Percentiles rank a stretch among this genome's conserved stretches.
These are phyloP conservation scores for Stictocephala bisonia DNA, from an alignment of 2,888 invertebrate genomes.

Conservation along the genomic window DNA sequence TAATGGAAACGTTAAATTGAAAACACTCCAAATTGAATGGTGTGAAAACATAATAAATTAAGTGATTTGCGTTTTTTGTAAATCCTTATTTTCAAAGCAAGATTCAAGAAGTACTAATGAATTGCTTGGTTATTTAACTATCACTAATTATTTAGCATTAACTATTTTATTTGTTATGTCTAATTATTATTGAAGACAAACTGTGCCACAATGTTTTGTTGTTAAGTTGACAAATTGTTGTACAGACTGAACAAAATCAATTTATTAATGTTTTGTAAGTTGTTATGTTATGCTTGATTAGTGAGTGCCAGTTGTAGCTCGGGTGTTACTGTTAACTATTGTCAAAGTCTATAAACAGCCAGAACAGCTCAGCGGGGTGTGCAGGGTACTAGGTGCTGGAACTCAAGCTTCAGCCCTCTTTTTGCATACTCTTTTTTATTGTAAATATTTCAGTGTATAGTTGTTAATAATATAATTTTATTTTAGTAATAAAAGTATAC, in stretches of 20 bases:
- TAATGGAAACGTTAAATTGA: no score
- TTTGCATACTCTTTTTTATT: slow-evolving; percentile 30
- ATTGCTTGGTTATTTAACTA: no score
- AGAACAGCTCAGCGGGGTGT: slow-evolving; percentile 9
- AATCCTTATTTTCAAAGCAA: no score
- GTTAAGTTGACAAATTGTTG: slow-evolving; percentile 37
- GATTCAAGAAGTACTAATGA: no score
- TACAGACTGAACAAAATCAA: slow-evolving; percentile 40
- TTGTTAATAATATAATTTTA: slow-evolving; percentile 42
- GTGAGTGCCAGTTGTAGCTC: slow-evolving; percentile 14
- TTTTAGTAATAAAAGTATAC: slow-evolving; percentile 33
- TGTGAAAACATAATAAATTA: no score
- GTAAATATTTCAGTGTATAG: slow-evolving; percentile 36
- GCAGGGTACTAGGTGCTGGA: slow-evolving; percentile 41
- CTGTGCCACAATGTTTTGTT: slow-evolving; percentile 46
- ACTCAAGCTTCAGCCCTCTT: slow-evolving; percentile 25
- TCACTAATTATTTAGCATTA: no score
- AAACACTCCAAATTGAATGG: no score
- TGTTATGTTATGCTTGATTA: slow-evolving; percentile 33
- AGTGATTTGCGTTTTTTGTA: no score
- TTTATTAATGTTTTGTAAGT: slow-evolving; percentile 40
- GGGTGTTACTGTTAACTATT: neutral
- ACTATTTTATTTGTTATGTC: no score
- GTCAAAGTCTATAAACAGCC: neutral
- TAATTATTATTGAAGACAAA: slow-evolving; percentile 27